A percentile compares a stretch with the other conserved stretches of the same genome.
Evolutionary conservation across 2,113 vertebrate genomes (phyloP).

Genomic region (Xenopus laevis): DNA sequence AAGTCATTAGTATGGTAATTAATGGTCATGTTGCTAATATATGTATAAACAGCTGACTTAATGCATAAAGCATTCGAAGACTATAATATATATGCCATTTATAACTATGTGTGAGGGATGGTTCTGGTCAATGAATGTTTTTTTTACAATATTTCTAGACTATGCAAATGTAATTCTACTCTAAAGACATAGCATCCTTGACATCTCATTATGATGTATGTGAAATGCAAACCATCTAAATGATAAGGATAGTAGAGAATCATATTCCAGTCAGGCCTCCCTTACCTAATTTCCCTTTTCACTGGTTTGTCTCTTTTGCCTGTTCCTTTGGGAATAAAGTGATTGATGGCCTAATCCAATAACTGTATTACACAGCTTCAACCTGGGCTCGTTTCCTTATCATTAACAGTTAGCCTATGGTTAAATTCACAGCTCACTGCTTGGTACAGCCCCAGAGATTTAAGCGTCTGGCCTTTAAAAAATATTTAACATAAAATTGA

Average conservation of each 20-base stretch:
- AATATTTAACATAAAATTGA: constrained; percentile 91
- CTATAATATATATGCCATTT: constrained; percentile 2
- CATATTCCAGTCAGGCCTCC: constrained; percentile 73
- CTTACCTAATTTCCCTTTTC: constrained; percentile 74
- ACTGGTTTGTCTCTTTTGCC: constrained; percentile 73
- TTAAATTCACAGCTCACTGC: constrained; percentile 86
- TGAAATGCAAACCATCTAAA: constrained; percentile 56
- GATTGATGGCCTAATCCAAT: constrained; percentile 87
- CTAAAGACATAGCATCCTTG: constrained; percentile 51
- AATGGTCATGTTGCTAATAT: no score
- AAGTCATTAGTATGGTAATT: no score
- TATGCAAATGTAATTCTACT: constrained; percentile 44
- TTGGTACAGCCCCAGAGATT: constrained; percentile 84
- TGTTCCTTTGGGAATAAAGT: constrained; percentile 70
- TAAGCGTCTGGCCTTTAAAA: constrained; percentile 87
- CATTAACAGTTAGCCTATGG: constrained; percentile 89
- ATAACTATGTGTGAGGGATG: neutral
- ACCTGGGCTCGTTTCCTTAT: constrained; percentile 78
- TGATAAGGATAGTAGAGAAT: constrained; percentile 66
- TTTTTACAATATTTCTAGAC: constrained; percentile 8
- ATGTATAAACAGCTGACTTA: no score
- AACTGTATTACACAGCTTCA: constrained; percentile 79
- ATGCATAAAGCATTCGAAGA: no score
- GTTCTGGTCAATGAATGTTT: neutral
- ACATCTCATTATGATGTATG: constrained; percentile 52